Base-by-base conservation (phyloP, 2,113 vertebrate genomes). In the Micronycteris hirsuta region DNA sequence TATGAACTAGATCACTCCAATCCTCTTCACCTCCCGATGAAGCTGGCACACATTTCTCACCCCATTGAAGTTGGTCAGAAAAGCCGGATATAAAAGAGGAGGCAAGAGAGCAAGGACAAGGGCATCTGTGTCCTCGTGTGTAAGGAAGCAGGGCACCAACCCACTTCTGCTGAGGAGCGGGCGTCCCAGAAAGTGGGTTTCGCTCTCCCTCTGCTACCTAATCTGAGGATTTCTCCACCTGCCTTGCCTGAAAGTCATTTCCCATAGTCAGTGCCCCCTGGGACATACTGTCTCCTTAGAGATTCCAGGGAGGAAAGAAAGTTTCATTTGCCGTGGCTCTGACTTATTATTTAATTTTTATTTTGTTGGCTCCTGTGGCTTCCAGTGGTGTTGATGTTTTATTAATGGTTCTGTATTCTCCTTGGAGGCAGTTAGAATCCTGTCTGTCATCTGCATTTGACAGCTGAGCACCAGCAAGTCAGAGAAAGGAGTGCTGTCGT, bases 311-410 rank as follows among this genome's bases (percentile, higher is more conserved):
- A 97, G 7, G 7, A 77, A 0, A 0, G 56, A 76, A 93, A 33
- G 47, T 4, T 13, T 28, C 4, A 86, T 93, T 4, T 6, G 33
- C 97, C 97, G 63, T 73, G 89, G 54, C 89, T 95, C 76, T 96
- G 52, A 85, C 56, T 96, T 83, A 65, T 47, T 83, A 70, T 54
- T 93, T 95, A 67, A 89, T 89, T 95, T 90, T 89, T 80, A 87
- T 89, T 94, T 95, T 85, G n/a, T 74, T 89, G 0, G 1, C 56
- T 91, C 49, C 9, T 97, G 73, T 45, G 71, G 49, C 71, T 89
- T 95, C 56, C 93, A 92, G 71, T 3, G 31, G 71, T 80, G 94
- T 92, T 97, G 95, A 97, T 97, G 54, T 96, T 98, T 98, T 97
- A 98, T 97, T 94, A 97, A 97, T 82, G 4, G 22, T 24, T 65